Evolutionary conservation across 2,888 invertebrate genomes (phyloP).

Genomic region (Gortyna flavago): DNA sequence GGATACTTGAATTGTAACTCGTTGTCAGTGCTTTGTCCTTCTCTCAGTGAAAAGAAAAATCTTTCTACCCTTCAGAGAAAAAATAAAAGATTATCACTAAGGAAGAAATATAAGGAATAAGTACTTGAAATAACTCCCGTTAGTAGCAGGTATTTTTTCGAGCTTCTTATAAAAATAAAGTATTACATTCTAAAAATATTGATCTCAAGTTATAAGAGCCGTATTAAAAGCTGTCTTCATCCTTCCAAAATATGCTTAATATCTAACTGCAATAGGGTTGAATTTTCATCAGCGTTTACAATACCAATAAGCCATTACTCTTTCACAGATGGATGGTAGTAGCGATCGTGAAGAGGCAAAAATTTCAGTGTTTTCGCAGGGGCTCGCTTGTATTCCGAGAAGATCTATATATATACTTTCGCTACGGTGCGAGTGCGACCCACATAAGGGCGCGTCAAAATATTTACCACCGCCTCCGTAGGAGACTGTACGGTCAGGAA

Average conservation of each 20-base stretch:
- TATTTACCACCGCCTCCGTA: conserved; percentile 18
- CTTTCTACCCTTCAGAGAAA: background rate
- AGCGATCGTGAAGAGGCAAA: conserved; percentile 32
- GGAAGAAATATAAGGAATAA: background rate
- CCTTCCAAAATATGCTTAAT: conserved; percentile 6
- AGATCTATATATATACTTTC: conserved; percentile 54
- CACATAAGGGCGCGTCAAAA: conserved; percentile 41
- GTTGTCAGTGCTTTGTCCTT: background rate
- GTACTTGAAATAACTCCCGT: background rate
- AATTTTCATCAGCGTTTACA: conserved; percentile 17
- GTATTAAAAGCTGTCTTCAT: background rate
- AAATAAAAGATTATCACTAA: background rate
- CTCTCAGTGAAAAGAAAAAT: background rate
- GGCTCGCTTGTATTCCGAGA: conserved; percentile 39
- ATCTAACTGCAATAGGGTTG: conserved; percentile 8
- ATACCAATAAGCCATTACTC: conserved; percentile 32
- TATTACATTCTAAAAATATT: conserved; percentile 1
- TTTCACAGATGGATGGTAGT: conserved; percentile 29
- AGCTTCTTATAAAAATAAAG: conserved; percentile 1
- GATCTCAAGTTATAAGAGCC: conserved; percentile 21
- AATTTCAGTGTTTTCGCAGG: conserved; percentile 34
- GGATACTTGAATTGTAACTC: conserved; percentile 10
- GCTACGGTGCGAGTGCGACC: conserved; percentile 47
- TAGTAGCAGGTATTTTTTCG: background rate
- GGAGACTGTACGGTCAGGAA: conserved; percentile 1